phyloP scores from a whole-genome alignment of 2,797 vertebrate genomes.

The Orestias chungarensis region DNA sequence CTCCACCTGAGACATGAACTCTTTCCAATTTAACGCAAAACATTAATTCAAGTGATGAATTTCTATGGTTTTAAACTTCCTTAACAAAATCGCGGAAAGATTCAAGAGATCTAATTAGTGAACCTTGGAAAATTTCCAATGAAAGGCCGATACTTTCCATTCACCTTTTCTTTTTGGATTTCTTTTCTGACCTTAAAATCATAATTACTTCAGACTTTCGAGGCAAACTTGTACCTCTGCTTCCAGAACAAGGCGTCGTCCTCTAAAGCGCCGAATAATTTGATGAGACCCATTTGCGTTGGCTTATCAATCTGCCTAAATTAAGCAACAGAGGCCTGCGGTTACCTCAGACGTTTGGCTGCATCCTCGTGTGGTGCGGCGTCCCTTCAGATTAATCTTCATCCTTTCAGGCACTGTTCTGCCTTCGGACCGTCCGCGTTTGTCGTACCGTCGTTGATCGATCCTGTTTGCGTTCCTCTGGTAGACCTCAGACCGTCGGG shows the following conservation, averaged over 20 bases:
- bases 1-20: no score
- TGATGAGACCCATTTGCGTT: slow-evolving; percentile 28
- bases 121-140: no score
- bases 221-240: slow-evolving; percentile 5
- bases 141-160: no score
- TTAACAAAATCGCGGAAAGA: no score
- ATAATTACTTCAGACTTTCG: neutral
- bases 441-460: slow-evolving; percentile 40
- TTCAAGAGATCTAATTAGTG: no score
- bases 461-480: slow-evolving; percentile 46
- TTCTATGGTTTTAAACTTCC: no score
- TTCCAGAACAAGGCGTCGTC: slow-evolving; percentile 35
- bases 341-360: slow-evolving; percentile 71
- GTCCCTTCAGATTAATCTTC: slow-evolving; percentile 45
- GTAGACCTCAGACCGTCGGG: slow-evolving; percentile 55
- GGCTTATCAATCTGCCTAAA: slow-evolving; percentile 65
- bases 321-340: slow-evolving; percentile 72
- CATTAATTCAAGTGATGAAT: no score
- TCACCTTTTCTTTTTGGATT: no score
- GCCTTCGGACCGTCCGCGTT: slow-evolving; percentile 28
- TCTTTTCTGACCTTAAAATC: neutral
- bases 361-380: slow-evolving; percentile 52
- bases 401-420: slow-evolving; percentile 48
- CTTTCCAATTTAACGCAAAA: no score
- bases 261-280: slow-evolving; percentile 38